phyloP scores from a whole-genome alignment of 2,888 invertebrate species.

The Rhodophaea formosa region DNA sequence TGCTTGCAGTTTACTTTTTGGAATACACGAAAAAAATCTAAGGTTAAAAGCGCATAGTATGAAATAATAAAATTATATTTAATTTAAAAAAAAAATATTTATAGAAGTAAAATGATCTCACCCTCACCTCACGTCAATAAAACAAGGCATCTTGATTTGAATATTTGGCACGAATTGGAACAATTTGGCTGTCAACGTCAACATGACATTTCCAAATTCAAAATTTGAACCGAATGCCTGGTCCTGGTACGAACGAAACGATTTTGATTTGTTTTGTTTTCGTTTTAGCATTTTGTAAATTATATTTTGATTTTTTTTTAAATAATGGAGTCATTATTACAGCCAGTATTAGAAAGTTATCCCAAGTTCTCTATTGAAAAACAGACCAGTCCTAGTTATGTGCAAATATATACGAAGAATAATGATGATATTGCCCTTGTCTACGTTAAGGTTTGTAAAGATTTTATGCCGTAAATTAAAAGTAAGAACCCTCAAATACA shows the following conservation, averaged over 20 bases:
- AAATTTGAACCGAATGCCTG: too few relatives aligned
- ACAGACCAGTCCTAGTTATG: conserved; percentile 63
- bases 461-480: background rate
- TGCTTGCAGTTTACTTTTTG: too few relatives aligned
- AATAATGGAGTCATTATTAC: conserved; percentile 48
- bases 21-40: too few relatives aligned
- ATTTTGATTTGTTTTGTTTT: background rate
- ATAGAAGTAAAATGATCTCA: too few relatives aligned
- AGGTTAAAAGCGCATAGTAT: too few relatives aligned
- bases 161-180: background rate
- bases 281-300: background rate
- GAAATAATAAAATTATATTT: too few relatives aligned
- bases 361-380: conserved; percentile 55
- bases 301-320: background rate
- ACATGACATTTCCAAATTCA: background rate
- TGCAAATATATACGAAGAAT: conserved; percentile 62
- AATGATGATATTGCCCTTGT: conserved; percentile 54
- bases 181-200: background rate
- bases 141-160: background rate
- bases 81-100: too few relatives aligned
- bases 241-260: background rate
- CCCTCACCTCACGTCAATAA: too few relatives aligned
- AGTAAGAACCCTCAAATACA: background rate
- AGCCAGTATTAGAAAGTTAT: conserved; percentile 50
- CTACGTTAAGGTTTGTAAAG: conserved; percentile 50